These are phyloP conservation scores for Xestia sexstrigata DNA, from an alignment of 2,888 invertebrate genomes.

Conservation along the genomic window DNA sequence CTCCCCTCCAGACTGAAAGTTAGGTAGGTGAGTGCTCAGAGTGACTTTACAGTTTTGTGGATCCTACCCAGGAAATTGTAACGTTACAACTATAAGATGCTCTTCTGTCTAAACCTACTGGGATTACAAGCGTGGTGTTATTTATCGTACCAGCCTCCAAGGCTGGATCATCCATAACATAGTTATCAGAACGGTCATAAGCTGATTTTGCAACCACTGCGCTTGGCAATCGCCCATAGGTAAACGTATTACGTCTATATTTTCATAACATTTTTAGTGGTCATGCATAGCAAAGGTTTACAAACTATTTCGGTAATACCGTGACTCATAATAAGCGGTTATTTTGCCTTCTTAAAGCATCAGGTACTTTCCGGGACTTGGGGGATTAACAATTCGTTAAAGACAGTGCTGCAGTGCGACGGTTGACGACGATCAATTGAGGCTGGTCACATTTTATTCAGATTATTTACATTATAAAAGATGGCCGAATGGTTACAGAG, in stretches of 20 bases:
- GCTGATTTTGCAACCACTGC: constrained; percentile 33
- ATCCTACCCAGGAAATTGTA: too few relatives aligned
- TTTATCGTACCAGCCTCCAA: background rate
- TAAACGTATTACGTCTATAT: constrained; percentile 30
- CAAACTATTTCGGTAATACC: constrained; percentile 33
- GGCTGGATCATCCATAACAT: constrained; percentile 1
- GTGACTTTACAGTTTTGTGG: too few relatives aligned
- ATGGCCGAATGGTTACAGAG: background rate
- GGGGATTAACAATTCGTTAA: constrained; percentile 9
- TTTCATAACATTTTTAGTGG: constrained; percentile 54
- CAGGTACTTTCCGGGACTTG: background rate
- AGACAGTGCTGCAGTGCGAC: constrained; percentile 3
- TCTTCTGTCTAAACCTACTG: background rate
- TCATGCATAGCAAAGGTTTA: constrained; percentile 14
- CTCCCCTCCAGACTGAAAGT: too few relatives aligned
- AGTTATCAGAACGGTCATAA: constrained; percentile 2
- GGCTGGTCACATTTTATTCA: background rate
- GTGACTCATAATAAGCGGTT: constrained; percentile 16
- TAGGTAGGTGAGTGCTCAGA: too few relatives aligned
- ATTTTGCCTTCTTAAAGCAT: background rate
- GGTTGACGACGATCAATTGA: constrained; percentile 13
- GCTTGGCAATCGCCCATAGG: constrained; percentile 15
- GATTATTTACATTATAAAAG: constrained; percentile 22
- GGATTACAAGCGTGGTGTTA: background rate
- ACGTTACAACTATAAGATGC: too few relatives aligned